A percentile compares a stretch with the other conserved stretches of the same genome.
These are phyloP conservation scores for Synanceia verrucosa DNA, from an alignment of 2,797 vertebrate genomes.

Conservation along the genomic window DNA sequence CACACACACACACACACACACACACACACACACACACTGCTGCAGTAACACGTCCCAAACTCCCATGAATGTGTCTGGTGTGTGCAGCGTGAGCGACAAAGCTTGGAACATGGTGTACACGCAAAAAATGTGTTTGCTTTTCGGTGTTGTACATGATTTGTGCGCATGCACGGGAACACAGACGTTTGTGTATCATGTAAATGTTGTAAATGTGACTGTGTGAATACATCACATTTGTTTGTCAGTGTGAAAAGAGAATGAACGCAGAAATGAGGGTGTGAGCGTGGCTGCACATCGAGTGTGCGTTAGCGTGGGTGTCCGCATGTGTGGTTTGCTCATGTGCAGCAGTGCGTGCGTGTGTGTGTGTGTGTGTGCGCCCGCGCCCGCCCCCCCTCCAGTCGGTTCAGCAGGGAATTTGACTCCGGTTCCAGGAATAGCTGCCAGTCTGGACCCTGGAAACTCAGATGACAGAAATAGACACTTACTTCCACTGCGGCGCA, in stretches of 20 bases:
- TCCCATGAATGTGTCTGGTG: conserved; percentile 37
- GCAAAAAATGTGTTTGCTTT: conserved; percentile 23
- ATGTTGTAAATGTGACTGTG: background rate
- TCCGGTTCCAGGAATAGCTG: conserved; percentile 85
- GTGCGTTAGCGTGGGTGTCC: conserved; percentile 42
- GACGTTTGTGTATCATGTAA: background rate
- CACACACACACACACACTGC: background rate
- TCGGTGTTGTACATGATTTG: conserved; percentile 3
- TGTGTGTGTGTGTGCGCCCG: conserved; percentile 2
- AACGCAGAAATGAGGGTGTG: conserved; percentile 21
- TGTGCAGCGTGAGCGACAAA: conserved; percentile 17
- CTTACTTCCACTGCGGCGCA: conserved; percentile 75
- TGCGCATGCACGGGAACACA: conserved; percentile 1
- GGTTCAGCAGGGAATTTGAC: conserved; percentile 82
- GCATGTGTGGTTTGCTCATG: conserved; percentile 23
- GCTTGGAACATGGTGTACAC: conserved; percentile 25
- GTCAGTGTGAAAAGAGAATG: conserved; percentile 24
- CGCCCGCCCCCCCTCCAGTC: conserved; percentile 32
- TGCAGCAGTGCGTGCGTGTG: conserved; percentile 1
- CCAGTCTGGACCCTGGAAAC: conserved; percentile 87
- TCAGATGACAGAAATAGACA: conserved; percentile 83
- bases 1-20: conserved; percentile 20
- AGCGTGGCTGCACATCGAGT: conserved; percentile 28
- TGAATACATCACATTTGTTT: conserved; percentile 23
- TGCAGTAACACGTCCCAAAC: conserved; percentile 68